phyloP scores from a whole-genome alignment of 1,140 invertebrate species.

The Hycleus cichorii region DNA sequence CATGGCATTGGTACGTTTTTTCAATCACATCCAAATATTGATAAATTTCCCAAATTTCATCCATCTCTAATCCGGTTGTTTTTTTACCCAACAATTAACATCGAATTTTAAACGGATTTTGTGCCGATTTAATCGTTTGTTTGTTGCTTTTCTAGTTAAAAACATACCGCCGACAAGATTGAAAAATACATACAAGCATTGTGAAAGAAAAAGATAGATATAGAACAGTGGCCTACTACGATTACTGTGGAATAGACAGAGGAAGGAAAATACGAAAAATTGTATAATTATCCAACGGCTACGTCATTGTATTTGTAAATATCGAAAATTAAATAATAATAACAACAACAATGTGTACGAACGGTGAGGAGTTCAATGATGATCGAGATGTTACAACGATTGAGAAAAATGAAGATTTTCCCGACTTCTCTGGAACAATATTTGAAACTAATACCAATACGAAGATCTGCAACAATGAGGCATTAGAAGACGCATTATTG shows the following conservation, averaged over 20 bases:
- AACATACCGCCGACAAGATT: too few species aligned
- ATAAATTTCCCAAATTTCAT: too few species aligned
- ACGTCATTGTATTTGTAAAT: not conserved
- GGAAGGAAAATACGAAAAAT: not conserved
- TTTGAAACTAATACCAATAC: slow-evolving; percentile 32
- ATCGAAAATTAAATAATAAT: slow-evolving; percentile 4
- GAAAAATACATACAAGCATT: not conserved
- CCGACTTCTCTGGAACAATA: slow-evolving; percentile 32
- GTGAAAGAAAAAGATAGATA: not conserved
- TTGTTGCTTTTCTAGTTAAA: too few species aligned
- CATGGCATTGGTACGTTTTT: slow-evolving; percentile 42
- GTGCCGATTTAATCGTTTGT: too few species aligned
- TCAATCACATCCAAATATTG: not conserved
- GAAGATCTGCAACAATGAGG: slow-evolving; percentile 34
- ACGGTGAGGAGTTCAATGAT: slow-evolving; percentile 17
- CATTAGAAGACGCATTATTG: slow-evolving; percentile 39
- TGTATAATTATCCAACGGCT: not conserved
- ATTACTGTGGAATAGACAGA: not conserved
- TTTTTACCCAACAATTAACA: too few species aligned
- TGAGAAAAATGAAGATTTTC: slow-evolving; percentile 3
- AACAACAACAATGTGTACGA: slow-evolving; percentile 28
- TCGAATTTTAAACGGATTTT: too few species aligned
- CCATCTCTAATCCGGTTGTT: too few species aligned
- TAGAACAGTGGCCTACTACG: not conserved
- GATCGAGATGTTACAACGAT: not conserved